Percentiles rank a stretch among this genome's conserved stretches.
phyloP scores from a whole-genome alignment of 30 jellyfish, hydroid and myxozoan genomes.

The Aurelia aurita region DNA sequence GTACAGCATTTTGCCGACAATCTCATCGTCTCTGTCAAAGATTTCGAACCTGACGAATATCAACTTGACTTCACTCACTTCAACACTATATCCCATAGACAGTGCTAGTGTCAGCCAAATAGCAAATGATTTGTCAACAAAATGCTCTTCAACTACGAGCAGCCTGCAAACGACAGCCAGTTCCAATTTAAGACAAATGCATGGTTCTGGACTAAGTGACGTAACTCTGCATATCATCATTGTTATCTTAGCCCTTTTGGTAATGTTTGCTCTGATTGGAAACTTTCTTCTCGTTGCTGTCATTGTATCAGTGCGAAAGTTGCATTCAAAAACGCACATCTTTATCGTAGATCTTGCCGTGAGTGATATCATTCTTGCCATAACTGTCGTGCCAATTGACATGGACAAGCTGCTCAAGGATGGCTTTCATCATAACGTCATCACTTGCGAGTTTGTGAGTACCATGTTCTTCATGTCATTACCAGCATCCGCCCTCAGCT shows the following conservation, averaged over 20 bases:
- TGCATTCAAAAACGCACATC: conserved; percentile 83
- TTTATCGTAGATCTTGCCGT: conserved; percentile 83
- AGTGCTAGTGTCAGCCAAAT: too few relatives aligned
- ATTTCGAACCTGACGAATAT: too few relatives aligned
- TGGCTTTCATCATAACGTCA: conserved; percentile 32
- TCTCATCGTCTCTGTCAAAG: too few relatives aligned
- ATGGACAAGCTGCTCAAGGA: conserved; percentile 54
- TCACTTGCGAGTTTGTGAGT: conserved; percentile 73
- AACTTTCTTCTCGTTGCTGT: conserved; percentile 59
- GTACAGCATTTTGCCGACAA: too few relatives aligned
- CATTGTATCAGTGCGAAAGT: conserved; percentile 55
- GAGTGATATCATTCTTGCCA: conserved; percentile 75
- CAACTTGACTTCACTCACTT: too few relatives aligned
- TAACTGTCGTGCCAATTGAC: conserved; percentile 81
- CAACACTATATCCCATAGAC: too few relatives aligned
- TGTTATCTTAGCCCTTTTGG: conserved; percentile 43
- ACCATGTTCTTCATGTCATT: conserved; percentile 83
- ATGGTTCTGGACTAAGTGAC: conserved; percentile 1
- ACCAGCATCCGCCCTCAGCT: conserved; percentile 86
- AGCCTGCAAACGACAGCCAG: too few relatives aligned
- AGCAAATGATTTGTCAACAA: not conserved
- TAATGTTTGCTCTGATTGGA: conserved; percentile 60
- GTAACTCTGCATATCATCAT: conserved; percentile 9
- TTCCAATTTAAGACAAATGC: too few relatives aligned
- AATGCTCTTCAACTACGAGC: too few relatives aligned